Percentiles rank a stretch among this genome's conserved stretches.
Conservation (phyloP, 2,888 invertebrate genomes). For the Pachymerium ferrugineum region DNA sequence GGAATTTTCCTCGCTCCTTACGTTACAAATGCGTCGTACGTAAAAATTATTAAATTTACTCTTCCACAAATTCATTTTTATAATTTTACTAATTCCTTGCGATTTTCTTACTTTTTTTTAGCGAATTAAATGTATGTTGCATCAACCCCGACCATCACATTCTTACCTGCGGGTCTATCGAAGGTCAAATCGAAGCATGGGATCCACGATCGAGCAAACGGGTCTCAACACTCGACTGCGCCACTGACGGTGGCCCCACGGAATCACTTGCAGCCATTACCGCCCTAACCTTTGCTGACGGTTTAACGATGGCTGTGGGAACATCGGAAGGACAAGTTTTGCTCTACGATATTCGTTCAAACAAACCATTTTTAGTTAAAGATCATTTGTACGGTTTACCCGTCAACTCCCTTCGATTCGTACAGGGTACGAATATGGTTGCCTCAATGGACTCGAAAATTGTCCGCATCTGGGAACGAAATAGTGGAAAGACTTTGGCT, state of each 20-base stretch:
- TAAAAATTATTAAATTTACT: too few species aligned
- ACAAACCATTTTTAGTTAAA: conserved; percentile 79
- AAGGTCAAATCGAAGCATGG: conserved; percentile 94
- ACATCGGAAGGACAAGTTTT: conserved; percentile 90
- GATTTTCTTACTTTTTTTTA: conserved; percentile 32
- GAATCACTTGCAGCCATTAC: conserved; percentile 66
- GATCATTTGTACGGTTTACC: conserved; percentile 93
- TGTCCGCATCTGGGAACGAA: conserved; percentile 77
- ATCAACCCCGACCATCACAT: conserved; percentile 86
- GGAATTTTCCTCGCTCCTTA: conserved; percentile 89
- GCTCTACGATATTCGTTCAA: conserved; percentile 88
- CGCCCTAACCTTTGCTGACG: conserved; percentile 57
- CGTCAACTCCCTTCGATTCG: conserved; percentile 81
- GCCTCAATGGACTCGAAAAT: conserved; percentile 83
- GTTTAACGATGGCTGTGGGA: conserved; percentile 68
- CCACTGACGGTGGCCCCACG: conserved; percentile 57
- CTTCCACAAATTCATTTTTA: too few species aligned
- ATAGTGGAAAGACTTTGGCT: conserved; percentile 76
- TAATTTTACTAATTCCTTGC: neutral
- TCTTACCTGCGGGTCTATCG: conserved; percentile 76
- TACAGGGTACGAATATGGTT: conserved; percentile 65
- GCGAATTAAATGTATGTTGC: conserved; percentile 69
- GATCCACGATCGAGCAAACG: conserved; percentile 76
- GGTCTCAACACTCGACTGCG: conserved; percentile 80
- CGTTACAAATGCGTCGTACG: conserved; percentile 61